Conservation (phyloP, 2,888 invertebrate species). For the Euphydryas editha region DNA sequence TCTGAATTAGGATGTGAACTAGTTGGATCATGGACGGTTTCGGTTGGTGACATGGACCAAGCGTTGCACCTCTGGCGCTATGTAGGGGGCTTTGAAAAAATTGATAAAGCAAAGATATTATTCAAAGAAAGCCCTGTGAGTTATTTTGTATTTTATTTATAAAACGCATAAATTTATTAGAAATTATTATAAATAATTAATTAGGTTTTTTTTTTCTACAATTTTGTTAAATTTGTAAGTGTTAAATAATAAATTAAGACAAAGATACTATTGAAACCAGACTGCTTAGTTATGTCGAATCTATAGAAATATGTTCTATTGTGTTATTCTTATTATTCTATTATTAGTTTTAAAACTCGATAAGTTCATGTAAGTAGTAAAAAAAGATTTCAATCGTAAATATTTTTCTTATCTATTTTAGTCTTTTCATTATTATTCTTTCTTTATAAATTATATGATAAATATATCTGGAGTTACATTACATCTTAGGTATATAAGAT, state of each 20-base stretch:
- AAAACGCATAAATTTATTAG: too few relatives aligned
- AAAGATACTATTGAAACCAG: too few relatives aligned
- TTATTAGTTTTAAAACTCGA: too few relatives aligned
- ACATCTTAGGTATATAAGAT: constrained; percentile 6
- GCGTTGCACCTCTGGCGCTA: constrained; percentile 98
- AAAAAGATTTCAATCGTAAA: neutral
- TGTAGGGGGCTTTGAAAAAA: constrained; percentile 94
- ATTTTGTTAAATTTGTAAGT: too few relatives aligned
- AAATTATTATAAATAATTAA: too few relatives aligned
- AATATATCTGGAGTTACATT: neutral
- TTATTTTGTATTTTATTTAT: neutral
- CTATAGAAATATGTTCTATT: too few relatives aligned
- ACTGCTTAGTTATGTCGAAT: too few relatives aligned
- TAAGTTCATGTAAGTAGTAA: neutral
- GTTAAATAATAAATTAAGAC: too few relatives aligned
- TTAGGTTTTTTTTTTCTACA: too few relatives aligned
- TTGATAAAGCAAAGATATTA: constrained; percentile 90
- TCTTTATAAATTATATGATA: neutral
- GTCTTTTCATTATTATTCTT: too few relatives aligned
- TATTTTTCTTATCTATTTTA: constrained; percentile 1
- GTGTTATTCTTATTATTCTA: too few relatives aligned
- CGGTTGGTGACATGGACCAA: constrained; percentile 98
- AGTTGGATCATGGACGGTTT: constrained; percentile 98
- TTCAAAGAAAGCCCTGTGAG: constrained; percentile 88
- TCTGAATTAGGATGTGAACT: constrained; percentile 91